Base-by-base conservation (phyloP, 64 coral and sea anemone species). In the Dendrophyllia cribrosa region DNA sequence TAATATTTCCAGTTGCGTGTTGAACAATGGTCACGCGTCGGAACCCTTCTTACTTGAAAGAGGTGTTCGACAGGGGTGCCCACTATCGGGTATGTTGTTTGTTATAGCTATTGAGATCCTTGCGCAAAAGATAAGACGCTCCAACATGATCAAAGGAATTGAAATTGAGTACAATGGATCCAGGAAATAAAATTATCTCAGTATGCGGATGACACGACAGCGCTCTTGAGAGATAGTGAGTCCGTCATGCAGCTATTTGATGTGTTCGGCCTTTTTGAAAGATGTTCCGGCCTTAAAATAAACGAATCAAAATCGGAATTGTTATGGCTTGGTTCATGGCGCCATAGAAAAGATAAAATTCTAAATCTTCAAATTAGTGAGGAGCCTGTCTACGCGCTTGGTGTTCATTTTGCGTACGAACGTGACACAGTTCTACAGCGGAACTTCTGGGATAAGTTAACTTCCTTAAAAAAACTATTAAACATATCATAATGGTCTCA, bases 391-490 rank as follows among this genome's bases (percentile, higher is more conserved):
- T 34, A 71, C 23, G 86, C 86, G n/a, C 70, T 75, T 25, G 70
- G 86, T 75, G 46, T 71, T 52, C 44, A 64, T 75, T 88, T 88
- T 52, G 46, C 20, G 16, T 74, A 78, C 75, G 69, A 43, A 20
- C n/a, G 14, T 71, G 70, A 34, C 17, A 74, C 51, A 17, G 16
- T 55, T 43, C 3, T 43, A 26, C 66, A 88, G 22, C 52, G 46
- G 43, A 74, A 88, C 23, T 88, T 88, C 55, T 45, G 70, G 26
- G 86, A 88, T 75, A 88, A 88, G 70, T 56, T 50, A 60, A 60
- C 4, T 58, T 71, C 26, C 22, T 24, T 88, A 3, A 56, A 88
- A 75, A 75, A 88, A 26, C 43, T 88, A 1, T 53, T 88, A 56
- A 55, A 88, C 51, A 55, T 75, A 26, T n/a, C n/a, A n/a, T n/a